Base-by-base conservation (phyloP, 2,113 vertebrate genomes). In the Anoplopoma fimbria region DNA sequence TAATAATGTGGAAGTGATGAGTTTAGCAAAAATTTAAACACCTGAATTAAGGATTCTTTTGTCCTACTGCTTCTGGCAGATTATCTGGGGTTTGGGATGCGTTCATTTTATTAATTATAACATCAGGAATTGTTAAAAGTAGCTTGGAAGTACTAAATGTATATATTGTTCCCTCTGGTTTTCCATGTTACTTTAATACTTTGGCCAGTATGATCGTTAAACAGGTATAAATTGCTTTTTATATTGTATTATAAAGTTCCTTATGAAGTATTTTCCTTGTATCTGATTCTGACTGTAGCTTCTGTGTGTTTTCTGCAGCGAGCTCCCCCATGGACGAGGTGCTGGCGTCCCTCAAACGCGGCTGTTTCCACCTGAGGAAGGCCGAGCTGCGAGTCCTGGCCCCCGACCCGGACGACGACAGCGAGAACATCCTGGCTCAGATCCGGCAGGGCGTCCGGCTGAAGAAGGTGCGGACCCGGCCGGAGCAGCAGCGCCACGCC, bases 261-360 rank as follows among this genome's bases (percentile, higher is more conserved):
- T n/a, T n/a, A n/a, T n/a, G n/a, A 49, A 21, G 40, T 68, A 2
- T 29, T 42, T 7, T 9, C 13, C 4, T 36, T 23, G n/a, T 8
- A 9, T 12, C 0, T 53, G 42, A 63, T 15, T 13, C 36, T 53
- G 13, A 68, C 38, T 2, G 5, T 29, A 1, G 2, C 34, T 0
- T 58, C 5, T 4, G 13, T 69, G 21, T 79, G 67, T 63, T 42
- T 19, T 78, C 51, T 7, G 27, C 94, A 99, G 98, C 96, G 93
- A 97, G 97, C 85, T 99, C 98, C 4, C 98, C 98, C 0, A 99
- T 99, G 98, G 98, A 99, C 89, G 98, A 99, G 92, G 98, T 99
- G 25, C 95, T 99, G 93, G 97, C 97, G 81, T 99, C 98, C 10
- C 95, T 99, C 85, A 99, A 99, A 83, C 97, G 97, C 9, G 98